A percentile compares a stretch with the other conserved stretches of the same genome.
Evolutionary conservation across 2,797 vertebrate species (phyloP).

Genomic region (Valencia hispanica): DNA sequence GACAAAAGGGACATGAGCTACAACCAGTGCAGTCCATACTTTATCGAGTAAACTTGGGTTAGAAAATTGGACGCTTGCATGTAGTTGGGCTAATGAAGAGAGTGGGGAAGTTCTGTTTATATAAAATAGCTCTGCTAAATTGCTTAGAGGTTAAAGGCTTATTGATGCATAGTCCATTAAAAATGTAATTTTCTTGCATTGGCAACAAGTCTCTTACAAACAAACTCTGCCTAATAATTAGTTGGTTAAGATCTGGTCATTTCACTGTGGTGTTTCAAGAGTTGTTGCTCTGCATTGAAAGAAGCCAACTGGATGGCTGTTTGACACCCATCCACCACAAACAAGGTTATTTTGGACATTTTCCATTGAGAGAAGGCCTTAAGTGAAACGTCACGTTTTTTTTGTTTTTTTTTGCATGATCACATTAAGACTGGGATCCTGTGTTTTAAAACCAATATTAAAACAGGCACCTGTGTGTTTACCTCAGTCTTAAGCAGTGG

Average conservation of each 20-base stretch:
- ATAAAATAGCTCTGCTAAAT: background rate
- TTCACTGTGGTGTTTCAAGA: background rate
- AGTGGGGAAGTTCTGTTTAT: background rate
- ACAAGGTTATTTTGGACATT: background rate
- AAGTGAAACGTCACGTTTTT: too few relatives aligned
- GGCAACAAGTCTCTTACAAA: background rate
- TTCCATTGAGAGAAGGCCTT: background rate
- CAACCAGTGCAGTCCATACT: background rate
- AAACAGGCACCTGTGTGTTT: conserved; percentile 5
- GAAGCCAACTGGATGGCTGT: background rate
- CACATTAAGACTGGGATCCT: background rate
- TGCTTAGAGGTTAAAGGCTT: background rate
- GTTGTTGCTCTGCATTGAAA: background rate
- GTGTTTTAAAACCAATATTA: background rate
- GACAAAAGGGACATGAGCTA: background rate
- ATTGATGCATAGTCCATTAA: conserved; percentile 3
- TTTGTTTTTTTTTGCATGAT: background rate
- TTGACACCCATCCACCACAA: background rate
- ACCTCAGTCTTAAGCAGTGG: background rate
- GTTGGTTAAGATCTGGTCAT: background rate
- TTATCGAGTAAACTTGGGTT: background rate
- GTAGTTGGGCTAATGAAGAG: background rate
- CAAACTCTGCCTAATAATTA: background rate
- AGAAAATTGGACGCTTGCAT: background rate
- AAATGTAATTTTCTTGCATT: background rate